Evolutionary conservation across 2,797 vertebrate species (phyloP).

Genomic region (Galaxias olidus): DNA sequence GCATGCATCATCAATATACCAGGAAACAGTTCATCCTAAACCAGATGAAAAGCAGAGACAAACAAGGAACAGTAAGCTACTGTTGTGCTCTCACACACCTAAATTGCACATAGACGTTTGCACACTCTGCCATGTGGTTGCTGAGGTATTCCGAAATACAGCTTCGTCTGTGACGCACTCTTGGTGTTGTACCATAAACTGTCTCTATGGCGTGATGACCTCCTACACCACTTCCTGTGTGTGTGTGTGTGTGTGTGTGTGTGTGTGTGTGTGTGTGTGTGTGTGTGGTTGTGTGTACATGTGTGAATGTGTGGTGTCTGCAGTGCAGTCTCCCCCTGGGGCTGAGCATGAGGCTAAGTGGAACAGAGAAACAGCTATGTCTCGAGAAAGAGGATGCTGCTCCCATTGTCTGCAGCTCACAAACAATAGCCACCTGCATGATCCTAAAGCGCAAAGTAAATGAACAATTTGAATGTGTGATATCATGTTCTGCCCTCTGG

Average conservation of each 20-base stretch:
- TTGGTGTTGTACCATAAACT: slow-evolving; percentile 69
- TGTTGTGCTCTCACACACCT: slow-evolving; percentile 54
- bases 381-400: slow-evolving; percentile 64
- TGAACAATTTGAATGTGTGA: slow-evolving; percentile 38
- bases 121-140: slow-evolving; percentile 43
- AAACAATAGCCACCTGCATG: slow-evolving; percentile 67
- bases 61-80: slow-evolving; percentile 59
- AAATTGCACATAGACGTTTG: slow-evolving; percentile 49
- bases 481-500: slow-evolving; percentile 49
- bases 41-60: background rate
- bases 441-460: too few species aligned
- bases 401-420: slow-evolving; percentile 52
- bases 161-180: slow-evolving; percentile 70
- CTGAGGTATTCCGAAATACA: slow-evolving; percentile 61
- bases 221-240: slow-evolving; percentile 75
- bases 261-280: slow-evolving; percentile 40
- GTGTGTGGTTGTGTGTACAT: background rate
- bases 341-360: slow-evolving; percentile 66
- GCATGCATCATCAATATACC: background rate
- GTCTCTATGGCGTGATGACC: slow-evolving; percentile 69
- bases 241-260: slow-evolving; percentile 36
- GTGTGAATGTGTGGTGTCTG: background rate
- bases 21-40: too few species aligned
- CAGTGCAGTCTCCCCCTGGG: slow-evolving; percentile 58
- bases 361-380: slow-evolving; percentile 63